Evolutionary conservation across 2,113 vertebrate genomes (phyloP), one percentile per base, ranked within the genome.

Genomic region (Atherinomorus stipes): DNA sequence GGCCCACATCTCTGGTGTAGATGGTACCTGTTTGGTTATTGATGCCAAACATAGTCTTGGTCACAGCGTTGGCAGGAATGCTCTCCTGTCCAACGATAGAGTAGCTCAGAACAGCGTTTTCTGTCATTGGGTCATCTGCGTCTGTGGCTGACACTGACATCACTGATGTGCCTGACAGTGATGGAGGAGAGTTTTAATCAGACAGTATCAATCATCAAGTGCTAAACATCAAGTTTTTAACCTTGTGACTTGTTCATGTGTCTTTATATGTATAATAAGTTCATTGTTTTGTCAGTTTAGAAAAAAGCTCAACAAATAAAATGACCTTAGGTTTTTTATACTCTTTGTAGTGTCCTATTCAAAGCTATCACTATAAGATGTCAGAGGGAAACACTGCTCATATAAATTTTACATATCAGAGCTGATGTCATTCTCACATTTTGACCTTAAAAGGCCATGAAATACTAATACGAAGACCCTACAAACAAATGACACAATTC

Each of bases 91-190:
- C 84, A 40, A 95, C 81, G 87, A 99, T 96, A 56, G 96, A 96
- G 86, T 93, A 99, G 23, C 94, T 94, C 60, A 99, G 90, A 0
- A 31, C 89, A 0, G 96, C 96, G 0, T 99, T 99, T 26, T 98
- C 97, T 0, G 97, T 99, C 71, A 93, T 92, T 0, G 96, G 95
- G 85, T 99, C 98, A 0, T 99, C 98, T 0, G 92, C 94, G 0
- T 99, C 98, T 0, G 91, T 95, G 60, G 98, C 98, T 9, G 94
- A 94, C 0, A 93, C 96, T 0, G 88, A 94, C 94, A 96, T 93
- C 83, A 99, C 95, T 0, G 93, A 95, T 26, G 96, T 98, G 44
- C 98, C 98, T 92, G 83, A 54, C 11, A 45, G 62, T 38, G 62
- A 64, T 10, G 74, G 38, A 38, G 7, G 1, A 58, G 50, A 50